phyloP scores from a whole-genome alignment of 2,113 vertebrate species.

The Rhynchopsitta pachyrhyncha region DNA sequence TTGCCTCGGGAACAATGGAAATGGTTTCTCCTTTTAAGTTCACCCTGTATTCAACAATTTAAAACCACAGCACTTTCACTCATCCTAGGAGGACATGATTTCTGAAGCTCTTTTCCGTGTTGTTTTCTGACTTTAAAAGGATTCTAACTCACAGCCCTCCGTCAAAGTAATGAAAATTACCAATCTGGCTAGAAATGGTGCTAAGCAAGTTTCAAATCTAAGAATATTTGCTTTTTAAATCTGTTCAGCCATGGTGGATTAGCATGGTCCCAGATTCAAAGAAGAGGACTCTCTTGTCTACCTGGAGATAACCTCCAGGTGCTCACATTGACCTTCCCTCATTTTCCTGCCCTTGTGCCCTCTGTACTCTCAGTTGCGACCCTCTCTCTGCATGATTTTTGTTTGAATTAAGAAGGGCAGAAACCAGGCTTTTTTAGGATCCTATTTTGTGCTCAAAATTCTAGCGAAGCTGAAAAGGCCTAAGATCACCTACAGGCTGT shows the following conservation, averaged over 20 bases:
- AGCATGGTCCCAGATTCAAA: neutral
- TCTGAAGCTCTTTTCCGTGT: neutral
- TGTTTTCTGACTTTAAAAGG: neutral
- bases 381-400: neutral
- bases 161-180: neutral
- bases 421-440: neutral
- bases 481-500: neutral
- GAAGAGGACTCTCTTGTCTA: neutral
- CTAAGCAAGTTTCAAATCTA: neutral
- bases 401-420: neutral
- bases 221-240: neutral
- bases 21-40: slow-evolving; percentile 26
- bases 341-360: neutral
- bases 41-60: neutral
- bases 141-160: neutral
- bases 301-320: neutral
- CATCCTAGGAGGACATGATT: neutral
- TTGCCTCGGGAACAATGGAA: slow-evolving; percentile 35
- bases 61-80: neutral
- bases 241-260: neutral
- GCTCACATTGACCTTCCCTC: neutral
- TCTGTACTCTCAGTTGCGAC: neutral
- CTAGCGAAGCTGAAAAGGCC: neutral
- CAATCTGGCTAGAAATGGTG: neutral
- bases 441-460: neutral